A percentile compares a stretch with the other conserved stretches of the same genome.
phyloP scores from a whole-genome alignment of 2,797 vertebrate genomes.

The Psittacula derbiana region DNA sequence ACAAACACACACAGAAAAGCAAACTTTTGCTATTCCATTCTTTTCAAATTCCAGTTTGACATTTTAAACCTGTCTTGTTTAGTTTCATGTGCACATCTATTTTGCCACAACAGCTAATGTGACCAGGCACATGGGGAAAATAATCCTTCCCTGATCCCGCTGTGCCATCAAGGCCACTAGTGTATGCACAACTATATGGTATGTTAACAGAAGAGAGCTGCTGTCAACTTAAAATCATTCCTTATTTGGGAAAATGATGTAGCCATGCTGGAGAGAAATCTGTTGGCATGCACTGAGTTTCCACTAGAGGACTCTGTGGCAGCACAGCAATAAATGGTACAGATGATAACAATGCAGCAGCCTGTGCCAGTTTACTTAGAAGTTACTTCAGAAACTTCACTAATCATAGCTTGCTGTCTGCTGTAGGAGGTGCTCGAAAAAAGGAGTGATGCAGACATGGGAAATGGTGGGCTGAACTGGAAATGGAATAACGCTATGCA shows the following conservation, averaged over 20 bases:
- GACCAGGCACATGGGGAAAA: background rate
- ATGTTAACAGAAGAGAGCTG: background rate
- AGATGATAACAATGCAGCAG: background rate
- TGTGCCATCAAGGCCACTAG: background rate
- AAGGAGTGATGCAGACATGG: background rate
- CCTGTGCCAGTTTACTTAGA: background rate
- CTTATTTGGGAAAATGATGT: background rate
- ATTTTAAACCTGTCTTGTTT: background rate
- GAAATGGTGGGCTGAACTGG: background rate
- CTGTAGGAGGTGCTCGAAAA: background rate
- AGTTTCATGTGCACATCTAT: background rate
- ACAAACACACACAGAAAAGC: background rate
- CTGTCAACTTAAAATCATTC: background rate
- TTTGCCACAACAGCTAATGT: background rate
- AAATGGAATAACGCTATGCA: background rate
- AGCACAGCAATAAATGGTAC: background rate
- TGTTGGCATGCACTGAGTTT: fast-evolving
- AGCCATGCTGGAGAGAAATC: background rate
- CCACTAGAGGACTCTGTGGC: background rate
- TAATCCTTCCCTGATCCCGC: background rate
- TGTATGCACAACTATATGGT: background rate
- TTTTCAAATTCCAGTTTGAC: background rate
- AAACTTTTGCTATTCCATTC: background rate
- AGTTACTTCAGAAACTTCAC: background rate
- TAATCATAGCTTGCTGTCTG: background rate